Conservation (phyloP, 2,797 vertebrate species). For the Coreius guichenoti region DNA sequence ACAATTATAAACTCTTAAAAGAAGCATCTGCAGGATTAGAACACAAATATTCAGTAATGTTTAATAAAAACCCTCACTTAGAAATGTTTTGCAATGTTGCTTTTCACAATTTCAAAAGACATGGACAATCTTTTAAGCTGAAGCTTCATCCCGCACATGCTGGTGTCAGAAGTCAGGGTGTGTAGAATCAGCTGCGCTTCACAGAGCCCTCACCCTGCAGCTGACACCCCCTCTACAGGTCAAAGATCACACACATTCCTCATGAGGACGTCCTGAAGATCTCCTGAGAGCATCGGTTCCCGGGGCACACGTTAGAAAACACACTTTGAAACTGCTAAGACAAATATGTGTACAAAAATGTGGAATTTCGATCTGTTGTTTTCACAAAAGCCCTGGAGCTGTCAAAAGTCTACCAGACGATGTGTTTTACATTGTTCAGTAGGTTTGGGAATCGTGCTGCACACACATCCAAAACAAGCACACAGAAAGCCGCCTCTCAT, state of each 20-base stretch:
- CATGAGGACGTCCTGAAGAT: conserved; percentile 67
- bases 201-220: conserved; percentile 41
- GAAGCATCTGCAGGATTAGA: not conserved
- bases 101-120: not conserved
- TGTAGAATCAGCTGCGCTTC: conserved; percentile 56
- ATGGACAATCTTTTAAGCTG: not conserved
- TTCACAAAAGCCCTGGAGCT: too few relatives aligned
- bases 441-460: too few relatives aligned
- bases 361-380: too few relatives aligned
- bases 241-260: conserved; percentile 69
- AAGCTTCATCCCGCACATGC: conserved; percentile 9
- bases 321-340: not conserved
- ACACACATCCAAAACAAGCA: too few relatives aligned
- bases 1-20: conserved; percentile 14
- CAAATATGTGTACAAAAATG: not conserved
- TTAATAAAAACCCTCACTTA: not conserved
- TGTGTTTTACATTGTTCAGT: too few relatives aligned
- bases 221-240: conserved; percentile 53
- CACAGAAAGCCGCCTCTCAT: too few relatives aligned
- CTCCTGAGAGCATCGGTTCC: conserved; percentile 55
- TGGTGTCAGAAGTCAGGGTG: conserved; percentile 31
- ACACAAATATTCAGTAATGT: conserved; percentile 2
- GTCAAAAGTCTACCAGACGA: too few relatives aligned
- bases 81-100: not conserved
- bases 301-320: conserved; percentile 7